Percentiles rank a stretch among this genome's conserved stretches.
Conservation (phyloP, 2,797 vertebrate genomes). For the Rhinatrema bivittatum region DNA sequence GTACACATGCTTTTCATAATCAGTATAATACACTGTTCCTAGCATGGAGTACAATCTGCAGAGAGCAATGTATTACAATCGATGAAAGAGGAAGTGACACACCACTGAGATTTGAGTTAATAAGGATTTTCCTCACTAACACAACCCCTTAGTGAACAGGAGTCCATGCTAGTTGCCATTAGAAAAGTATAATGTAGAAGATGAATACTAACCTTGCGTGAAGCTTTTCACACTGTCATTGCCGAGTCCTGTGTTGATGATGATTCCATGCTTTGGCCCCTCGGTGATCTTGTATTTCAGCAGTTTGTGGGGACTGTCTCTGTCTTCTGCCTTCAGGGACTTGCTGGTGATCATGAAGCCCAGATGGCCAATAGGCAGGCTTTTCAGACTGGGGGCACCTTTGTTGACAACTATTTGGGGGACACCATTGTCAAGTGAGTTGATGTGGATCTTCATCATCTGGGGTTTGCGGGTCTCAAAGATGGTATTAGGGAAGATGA, state of each 20-base stretch:
- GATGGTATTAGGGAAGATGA: slow-evolving; percentile 69
- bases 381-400: slow-evolving; percentile 61
- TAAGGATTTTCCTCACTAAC: too few species aligned
- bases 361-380: slow-evolving; percentile 62
- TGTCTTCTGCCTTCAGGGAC: slow-evolving; percentile 66
- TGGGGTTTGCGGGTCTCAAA: slow-evolving; percentile 72
- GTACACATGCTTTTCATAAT: too few species aligned
- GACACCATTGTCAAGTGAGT: slow-evolving; percentile 64
- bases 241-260: slow-evolving; percentile 64
- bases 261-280: slow-evolving; percentile 65
- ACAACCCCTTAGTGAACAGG: too few species aligned
- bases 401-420: slow-evolving; percentile 76
- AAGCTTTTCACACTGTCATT: slow-evolving; percentile 68
- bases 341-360: slow-evolving; percentile 77
- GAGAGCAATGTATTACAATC: too few species aligned
- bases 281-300: slow-evolving; percentile 67
- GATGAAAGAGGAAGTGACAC: too few species aligned
- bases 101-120: too few species aligned
- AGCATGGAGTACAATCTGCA: too few species aligned
- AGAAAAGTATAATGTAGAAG: too few species aligned
- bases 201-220: slow-evolving; percentile 72
- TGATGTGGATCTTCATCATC: slow-evolving; percentile 71
- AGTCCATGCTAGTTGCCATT: too few species aligned
- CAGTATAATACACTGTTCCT: too few species aligned
- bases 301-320: slow-evolving; percentile 61